A percentile compares a stretch with the other conserved stretches of the same genome.
These are phyloP conservation scores for Calliopsis andreniformis DNA, from an alignment of 1,140 invertebrate species.

Conservation along the genomic window DNA sequence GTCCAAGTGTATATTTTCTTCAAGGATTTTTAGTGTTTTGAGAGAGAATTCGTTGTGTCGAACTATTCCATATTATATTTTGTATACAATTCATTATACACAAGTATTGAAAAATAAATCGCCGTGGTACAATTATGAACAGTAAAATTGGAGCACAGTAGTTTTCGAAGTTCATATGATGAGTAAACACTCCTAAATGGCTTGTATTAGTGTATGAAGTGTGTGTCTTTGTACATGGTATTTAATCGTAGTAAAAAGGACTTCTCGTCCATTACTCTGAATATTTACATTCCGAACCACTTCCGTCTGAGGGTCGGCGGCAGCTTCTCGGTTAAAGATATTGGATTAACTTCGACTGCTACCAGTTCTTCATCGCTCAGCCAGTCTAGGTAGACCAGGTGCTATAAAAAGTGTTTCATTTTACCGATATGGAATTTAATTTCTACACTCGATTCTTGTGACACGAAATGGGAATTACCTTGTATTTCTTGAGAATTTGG, in stretches of 20 bases:
- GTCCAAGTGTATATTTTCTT: too few relatives aligned
- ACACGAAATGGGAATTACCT: conserved; percentile 69
- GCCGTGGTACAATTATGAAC: not conserved
- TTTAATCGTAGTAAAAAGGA: not conserved
- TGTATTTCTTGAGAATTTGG: conserved; percentile 80
- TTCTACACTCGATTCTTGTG: conserved; percentile 3
- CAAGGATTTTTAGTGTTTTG: too few relatives aligned
- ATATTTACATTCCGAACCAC: conserved; percentile 82
- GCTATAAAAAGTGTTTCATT: conserved; percentile 82
- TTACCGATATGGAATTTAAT: not conserved
- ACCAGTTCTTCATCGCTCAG: conserved; percentile 84
- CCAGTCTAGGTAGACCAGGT: conserved; percentile 84
- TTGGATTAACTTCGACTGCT: conserved; percentile 86
- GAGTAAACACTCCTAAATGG: not conserved
- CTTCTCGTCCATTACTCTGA: not conserved
- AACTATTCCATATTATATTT: too few relatives aligned
- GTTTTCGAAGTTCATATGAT: not conserved
- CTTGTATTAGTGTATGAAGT: not conserved
- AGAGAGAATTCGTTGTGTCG: too few relatives aligned
- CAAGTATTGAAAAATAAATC: conserved; percentile 32
- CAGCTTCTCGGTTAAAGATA: conserved; percentile 83
- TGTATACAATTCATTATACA: not conserved
- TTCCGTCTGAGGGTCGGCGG: conserved; percentile 85
- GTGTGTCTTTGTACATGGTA: conserved; percentile 6
- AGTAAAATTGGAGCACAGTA: not conserved